Percentiles rank a stretch among this genome's conserved stretches.
Evolutionary conservation across 2,113 vertebrate species (phyloP).

Genomic region (Ariopsis seemanni): DNA sequence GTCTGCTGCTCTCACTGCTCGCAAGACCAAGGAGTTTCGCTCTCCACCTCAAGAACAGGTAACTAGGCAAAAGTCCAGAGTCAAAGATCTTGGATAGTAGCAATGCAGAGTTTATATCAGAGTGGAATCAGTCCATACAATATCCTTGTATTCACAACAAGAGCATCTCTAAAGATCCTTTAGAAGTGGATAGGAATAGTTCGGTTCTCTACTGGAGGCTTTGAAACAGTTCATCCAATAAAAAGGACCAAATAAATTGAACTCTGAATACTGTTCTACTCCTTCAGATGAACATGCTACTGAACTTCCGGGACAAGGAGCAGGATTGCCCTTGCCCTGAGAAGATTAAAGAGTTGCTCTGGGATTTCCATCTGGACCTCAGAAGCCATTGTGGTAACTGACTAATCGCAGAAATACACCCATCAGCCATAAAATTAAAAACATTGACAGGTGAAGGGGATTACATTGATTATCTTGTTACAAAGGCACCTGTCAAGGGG

Average conservation of each 20-base stretch:
- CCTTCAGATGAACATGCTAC: conserved; percentile 91
- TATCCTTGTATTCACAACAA: conserved; percentile 51
- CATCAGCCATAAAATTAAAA: too few species aligned
- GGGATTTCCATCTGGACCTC: conserved; percentile 92
- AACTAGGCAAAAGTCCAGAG: background rate
- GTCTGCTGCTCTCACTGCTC: conserved; percentile 92
- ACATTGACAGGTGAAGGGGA: too few species aligned
- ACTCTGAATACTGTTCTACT: background rate
- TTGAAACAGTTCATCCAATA: background rate
- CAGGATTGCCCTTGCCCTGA: conserved; percentile 91
- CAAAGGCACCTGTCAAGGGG: too few species aligned
- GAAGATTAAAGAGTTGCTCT: conserved; percentile 84
- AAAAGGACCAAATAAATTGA: background rate
- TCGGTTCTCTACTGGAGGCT: conserved; percentile 65
- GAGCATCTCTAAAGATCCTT: background rate
- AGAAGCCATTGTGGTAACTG: conserved; percentile 90
- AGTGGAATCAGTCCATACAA: background rate
- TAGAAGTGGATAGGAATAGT: background rate
- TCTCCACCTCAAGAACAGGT: conserved; percentile 95
- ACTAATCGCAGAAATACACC: background rate
- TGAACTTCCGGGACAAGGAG: conserved; percentile 93
- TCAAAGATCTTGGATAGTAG: background rate
- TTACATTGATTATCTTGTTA: too few species aligned
- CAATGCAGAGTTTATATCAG: background rate
- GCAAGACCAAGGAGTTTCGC: conserved; percentile 94